Percentiles rank a stretch among this genome's conserved stretches.
These are phyloP conservation scores for Biston stratarius DNA, from an alignment of 2,888 invertebrate genomes.

Conservation along the genomic window DNA sequence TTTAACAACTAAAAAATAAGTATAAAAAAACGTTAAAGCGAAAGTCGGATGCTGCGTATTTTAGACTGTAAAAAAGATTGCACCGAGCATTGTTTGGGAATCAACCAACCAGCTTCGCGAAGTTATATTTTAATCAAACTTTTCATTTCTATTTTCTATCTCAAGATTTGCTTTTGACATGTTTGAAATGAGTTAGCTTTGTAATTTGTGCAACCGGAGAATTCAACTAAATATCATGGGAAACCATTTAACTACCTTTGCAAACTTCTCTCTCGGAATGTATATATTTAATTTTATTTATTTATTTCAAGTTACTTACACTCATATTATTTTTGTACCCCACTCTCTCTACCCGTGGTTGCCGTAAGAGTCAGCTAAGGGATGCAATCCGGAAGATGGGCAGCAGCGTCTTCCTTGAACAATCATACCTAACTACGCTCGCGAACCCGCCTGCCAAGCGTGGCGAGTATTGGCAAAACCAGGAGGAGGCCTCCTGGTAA, in stretches of 20 bases:
- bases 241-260: slow-evolving; percentile 3
- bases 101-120: slow-evolving; percentile 6
- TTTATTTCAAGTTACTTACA: too few species aligned
- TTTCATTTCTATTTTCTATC: slow-evolving; percentile 17
- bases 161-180: slow-evolving; percentile 24
- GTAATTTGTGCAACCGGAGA: slow-evolving; percentile 16
- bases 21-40: slow-evolving; percentile 4
- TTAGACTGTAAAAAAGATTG: slow-evolving; percentile 5
- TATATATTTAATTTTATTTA: too few species aligned
- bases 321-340: too few species aligned
- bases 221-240: slow-evolving; percentile 10
- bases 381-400: too few species aligned
- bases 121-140: slow-evolving; percentile 22
- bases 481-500: too few species aligned
- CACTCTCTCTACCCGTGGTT: too few species aligned
- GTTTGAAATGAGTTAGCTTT: slow-evolving; percentile 28
- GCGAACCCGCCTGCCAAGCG: too few species aligned
- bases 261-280: not conserved
- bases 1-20: not conserved
- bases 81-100: not conserved
- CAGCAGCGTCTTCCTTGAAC: too few species aligned
- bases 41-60: slow-evolving; percentile 9
- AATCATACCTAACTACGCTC: too few species aligned
- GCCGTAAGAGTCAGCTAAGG: too few species aligned
- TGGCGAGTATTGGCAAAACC: too few species aligned